Conservation (phyloP, 1,140 invertebrate genomes). For the Trachelipus rathkii region DNA sequence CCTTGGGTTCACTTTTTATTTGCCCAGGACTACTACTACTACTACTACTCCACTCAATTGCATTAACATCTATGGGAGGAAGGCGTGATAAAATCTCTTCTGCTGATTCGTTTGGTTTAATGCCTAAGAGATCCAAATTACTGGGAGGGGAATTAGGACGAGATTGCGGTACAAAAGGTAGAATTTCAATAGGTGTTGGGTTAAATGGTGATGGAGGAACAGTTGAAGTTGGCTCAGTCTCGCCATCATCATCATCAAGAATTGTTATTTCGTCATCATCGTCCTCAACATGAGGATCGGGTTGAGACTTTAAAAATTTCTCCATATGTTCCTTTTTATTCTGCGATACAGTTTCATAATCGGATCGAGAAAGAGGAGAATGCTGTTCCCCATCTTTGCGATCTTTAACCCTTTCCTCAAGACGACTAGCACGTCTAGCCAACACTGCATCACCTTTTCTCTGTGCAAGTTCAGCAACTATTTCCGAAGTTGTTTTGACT, state of each 20-base stretch:
- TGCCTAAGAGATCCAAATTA: slow-evolving; percentile 48
- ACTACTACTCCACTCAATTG: slow-evolving; percentile 55
- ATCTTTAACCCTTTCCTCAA: slow-evolving; percentile 37
- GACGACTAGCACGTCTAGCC: slow-evolving; percentile 37
- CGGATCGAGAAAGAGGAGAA: slow-evolving; percentile 23
- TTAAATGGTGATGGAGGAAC: slow-evolving; percentile 29
- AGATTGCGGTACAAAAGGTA: not conserved
- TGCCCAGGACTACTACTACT: slow-evolving; percentile 50
- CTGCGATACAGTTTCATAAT: slow-evolving; percentile 47
- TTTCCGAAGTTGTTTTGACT: slow-evolving; percentile 79
- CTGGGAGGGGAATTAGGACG: not conserved
- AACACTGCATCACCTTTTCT: slow-evolving; percentile 49
- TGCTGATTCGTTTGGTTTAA: slow-evolving; percentile 50
- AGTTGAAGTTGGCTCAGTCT: slow-evolving; percentile 20
- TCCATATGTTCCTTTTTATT: slow-evolving; percentile 60
- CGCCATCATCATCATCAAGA: slow-evolving; percentile 29
- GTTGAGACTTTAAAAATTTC: slow-evolving; percentile 55
- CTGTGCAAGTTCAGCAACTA: slow-evolving; percentile 66
- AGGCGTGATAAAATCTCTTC: slow-evolving; percentile 60
- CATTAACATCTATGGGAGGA: slow-evolving; percentile 60
- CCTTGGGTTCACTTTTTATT: slow-evolving; percentile 49
- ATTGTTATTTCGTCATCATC: slow-evolving; percentile 27
- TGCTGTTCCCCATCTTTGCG: slow-evolving; percentile 22
- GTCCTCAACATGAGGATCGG: slow-evolving; percentile 43
- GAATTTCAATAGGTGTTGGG: slow-evolving; percentile 1